These are phyloP conservation scores for Sicus ferrugineus DNA, from an alignment of 2,888 invertebrate genomes.

Conservation along the genomic window DNA sequence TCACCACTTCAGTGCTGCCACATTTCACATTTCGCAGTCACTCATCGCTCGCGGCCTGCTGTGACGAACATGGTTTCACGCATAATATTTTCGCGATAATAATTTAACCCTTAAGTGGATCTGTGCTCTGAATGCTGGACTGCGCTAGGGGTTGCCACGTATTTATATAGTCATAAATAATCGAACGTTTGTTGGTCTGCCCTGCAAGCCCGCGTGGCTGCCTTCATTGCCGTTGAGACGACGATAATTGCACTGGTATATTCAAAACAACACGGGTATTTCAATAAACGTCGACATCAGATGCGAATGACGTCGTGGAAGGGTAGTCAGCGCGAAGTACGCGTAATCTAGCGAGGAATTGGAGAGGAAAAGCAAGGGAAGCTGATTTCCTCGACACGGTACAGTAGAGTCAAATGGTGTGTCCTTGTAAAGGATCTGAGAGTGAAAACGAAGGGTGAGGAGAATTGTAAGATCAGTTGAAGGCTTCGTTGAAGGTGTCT, in stretches of 20 bases:
- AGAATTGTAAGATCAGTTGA: too few relatives aligned
- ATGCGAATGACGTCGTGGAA: background rate
- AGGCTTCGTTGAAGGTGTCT: too few relatives aligned
- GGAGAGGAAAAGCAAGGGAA: too few relatives aligned
- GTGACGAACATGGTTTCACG: conserved; percentile 36
- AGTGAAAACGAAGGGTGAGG: too few relatives aligned
- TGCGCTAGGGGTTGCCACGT: conserved; percentile 5
- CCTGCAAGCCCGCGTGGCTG: too few relatives aligned
- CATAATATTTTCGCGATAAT: conserved; percentile 36
- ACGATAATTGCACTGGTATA: background rate
- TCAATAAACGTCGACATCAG: background rate
- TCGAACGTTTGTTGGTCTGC: background rate
- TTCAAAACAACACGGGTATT: background rate
- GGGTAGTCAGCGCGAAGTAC: too few relatives aligned
- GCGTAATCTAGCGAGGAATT: too few relatives aligned
- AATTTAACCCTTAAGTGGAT: conserved; percentile 36
- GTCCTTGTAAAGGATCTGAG: too few relatives aligned
- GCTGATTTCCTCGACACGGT: too few relatives aligned
- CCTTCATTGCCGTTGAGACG: background rate
- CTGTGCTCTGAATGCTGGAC: background rate
- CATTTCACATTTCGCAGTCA: background rate
- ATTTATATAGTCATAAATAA: background rate
- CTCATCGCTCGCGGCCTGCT: conserved; percentile 25
- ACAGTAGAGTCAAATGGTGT: too few relatives aligned
- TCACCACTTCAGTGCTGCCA: conserved; percentile 9